phyloP scores from a whole-genome alignment of 2,113 vertebrate genomes.

The Thunnus thynnus region DNA sequence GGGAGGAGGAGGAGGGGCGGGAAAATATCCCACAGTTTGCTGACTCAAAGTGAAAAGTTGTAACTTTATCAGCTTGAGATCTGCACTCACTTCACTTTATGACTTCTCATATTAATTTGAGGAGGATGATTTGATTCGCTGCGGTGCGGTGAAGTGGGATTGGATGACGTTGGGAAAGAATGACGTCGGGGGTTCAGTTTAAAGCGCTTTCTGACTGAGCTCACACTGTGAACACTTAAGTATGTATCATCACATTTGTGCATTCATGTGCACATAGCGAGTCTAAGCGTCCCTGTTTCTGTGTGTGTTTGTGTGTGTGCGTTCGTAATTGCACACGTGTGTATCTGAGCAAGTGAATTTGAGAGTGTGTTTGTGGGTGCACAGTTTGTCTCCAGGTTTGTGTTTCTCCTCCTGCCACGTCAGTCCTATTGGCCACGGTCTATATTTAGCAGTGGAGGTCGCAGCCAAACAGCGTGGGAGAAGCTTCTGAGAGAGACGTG shows the following conservation, averaged over 20 bases:
- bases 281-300: too few species aligned
- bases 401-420: constrained; percentile 68
- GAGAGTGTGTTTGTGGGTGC: constrained; percentile 44
- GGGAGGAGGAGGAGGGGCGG: not conserved
- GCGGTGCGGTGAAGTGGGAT: constrained; percentile 28
- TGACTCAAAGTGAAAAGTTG: constrained; percentile 15
- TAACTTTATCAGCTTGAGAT: constrained; percentile 2
- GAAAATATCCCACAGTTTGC: constrained; percentile 4
- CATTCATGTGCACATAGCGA: not conserved
- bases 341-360: not conserved
- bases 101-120: constrained; percentile 18
- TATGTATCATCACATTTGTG: not conserved
- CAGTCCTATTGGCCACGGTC: constrained; percentile 70
- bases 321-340: not conserved
- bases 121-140: constrained; percentile 28
- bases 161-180: constrained; percentile 17
- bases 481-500: constrained; percentile 52
- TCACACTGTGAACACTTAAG: not conserved
- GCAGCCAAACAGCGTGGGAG: constrained; percentile 67
- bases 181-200: constrained; percentile 2
- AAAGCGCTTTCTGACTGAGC: not conserved
- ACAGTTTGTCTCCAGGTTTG: constrained; percentile 70
- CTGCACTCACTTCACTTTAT: not conserved
- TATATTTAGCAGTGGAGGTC: constrained; percentile 77
- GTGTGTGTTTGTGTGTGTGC: not conserved